Conservation (phyloP, 1,140 invertebrate genomes). For the Eciton burchellii region DNA sequence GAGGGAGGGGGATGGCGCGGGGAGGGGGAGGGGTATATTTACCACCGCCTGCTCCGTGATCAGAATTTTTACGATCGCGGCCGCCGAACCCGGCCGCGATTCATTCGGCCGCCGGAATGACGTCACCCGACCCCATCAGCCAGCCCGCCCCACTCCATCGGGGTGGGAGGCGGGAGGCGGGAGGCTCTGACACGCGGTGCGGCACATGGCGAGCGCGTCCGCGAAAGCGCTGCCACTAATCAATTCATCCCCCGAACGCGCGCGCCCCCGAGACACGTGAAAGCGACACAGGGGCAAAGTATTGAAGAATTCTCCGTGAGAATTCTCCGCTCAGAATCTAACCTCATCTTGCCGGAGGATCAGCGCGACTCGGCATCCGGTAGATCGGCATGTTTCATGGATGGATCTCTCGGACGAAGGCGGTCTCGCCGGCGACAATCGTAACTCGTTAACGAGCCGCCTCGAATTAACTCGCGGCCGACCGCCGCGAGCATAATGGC, state of each 20-base stretch:
- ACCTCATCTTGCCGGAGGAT: too few relatives aligned
- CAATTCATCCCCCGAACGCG: too few relatives aligned
- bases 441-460: not conserved
- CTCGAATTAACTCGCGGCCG: constrained; percentile 30
- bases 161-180: too few relatives aligned
- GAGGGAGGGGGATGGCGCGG: constrained; percentile 10
- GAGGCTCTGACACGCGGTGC: constrained; percentile 29
- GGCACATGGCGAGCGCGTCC: constrained; percentile 6
- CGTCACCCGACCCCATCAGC: constrained; percentile 36
- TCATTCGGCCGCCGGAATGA: constrained; percentile 38
- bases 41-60: constrained; percentile 68
- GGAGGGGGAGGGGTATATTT: constrained; percentile 74
- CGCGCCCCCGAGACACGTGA: too few relatives aligned
- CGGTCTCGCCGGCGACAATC: constrained; percentile 1
- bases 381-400: too few relatives aligned
- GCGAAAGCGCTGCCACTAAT: too few relatives aligned
- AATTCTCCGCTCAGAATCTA: too few relatives aligned
- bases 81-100: constrained; percentile 40
- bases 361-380: too few relatives aligned
- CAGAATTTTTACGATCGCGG: constrained; percentile 70
- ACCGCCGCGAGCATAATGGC: constrained; percentile 29
- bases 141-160: too few relatives aligned
- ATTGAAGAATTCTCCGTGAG: not conserved
- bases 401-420: too few relatives aligned
- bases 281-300: too few relatives aligned